Evolutionary conservation across 1,140 invertebrate species (phyloP), one percentile per base, ranked within the genome.

Genomic region (Hycleus cichorii): DNA sequence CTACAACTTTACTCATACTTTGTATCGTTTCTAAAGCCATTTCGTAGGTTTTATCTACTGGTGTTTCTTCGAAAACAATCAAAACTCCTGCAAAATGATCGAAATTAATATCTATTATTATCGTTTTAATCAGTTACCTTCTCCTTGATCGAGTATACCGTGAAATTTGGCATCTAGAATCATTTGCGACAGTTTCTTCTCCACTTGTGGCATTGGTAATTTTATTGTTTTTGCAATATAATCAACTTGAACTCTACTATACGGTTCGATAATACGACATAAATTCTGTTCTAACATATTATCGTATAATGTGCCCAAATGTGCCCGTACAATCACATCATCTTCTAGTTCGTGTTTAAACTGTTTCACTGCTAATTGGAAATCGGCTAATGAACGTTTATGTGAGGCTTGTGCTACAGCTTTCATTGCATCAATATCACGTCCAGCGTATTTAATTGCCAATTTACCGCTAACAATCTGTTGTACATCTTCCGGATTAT

Each of bases 171-270:
- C 95, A 75, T 99, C 97, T 69, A 99, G 78, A 72, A 99, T 99
- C 97, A 99, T 99, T 76, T 99, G 97, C 25, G 96, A 98, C 11
- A 99, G 76, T 77, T 99, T 99, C 76, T 97, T 96, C 74, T 99
- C 97, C 45, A 99, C 95, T 78, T 89, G 86, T 48, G 89, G 81
- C 76, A 92, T 85, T 7, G 90, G 86, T 44, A 98, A 78, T 70
- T 93, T 88, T 77, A 98, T 98, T 57, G 86, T 83, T 58, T 86
- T 82, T 10, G 94, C 89, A 66, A 95, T 77, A 72, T 80, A 78
- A 58, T 81, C 77, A 65, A 95, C 93, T 81, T 98, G 91, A 1
- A 99, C 96, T 70, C 89, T 82, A 56, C 95, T 98, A 75, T 98
- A 99, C 7, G 97, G 97, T 76, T 99, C 96, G 62, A 99, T 98